Evolutionary conservation across 2,113 vertebrate species (phyloP).

Genomic region (Pterocles orientalis): DNA sequence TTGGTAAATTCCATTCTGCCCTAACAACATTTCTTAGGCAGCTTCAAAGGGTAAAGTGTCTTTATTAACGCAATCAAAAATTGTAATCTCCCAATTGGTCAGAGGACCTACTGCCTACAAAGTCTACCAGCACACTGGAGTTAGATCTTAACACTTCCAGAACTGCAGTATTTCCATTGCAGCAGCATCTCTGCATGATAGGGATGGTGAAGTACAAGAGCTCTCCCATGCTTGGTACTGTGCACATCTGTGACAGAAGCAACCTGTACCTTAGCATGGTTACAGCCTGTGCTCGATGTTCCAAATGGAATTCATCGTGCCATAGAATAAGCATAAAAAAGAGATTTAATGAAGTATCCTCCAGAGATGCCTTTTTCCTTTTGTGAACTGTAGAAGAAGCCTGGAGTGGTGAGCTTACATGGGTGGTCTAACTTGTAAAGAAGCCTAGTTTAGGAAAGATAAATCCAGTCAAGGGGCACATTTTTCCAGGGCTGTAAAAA

Average conservation of each 20-base stretch:
- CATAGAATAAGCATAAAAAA: neutral
- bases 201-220: neutral
- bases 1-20: neutral
- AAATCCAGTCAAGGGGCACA: neutral
- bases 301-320: neutral
- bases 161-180: neutral
- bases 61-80: neutral
- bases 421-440: neutral
- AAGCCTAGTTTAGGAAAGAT: neutral
- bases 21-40: neutral
- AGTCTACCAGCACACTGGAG: neutral
- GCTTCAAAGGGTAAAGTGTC: neutral
- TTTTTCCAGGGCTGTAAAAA: neutral
- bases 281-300: neutral
- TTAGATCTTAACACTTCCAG: neutral
- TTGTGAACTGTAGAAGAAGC: neutral
- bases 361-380: neutral
- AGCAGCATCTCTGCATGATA: accelerated
- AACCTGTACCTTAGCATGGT: neutral
- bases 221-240: neutral
- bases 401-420: neutral
- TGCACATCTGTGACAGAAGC: accelerated
- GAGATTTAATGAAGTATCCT: neutral
- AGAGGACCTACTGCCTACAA: neutral
- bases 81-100: neutral